Base-by-base conservation (phyloP, 2,113 vertebrate genomes). In the Engraulis encrasicolus region DNA sequence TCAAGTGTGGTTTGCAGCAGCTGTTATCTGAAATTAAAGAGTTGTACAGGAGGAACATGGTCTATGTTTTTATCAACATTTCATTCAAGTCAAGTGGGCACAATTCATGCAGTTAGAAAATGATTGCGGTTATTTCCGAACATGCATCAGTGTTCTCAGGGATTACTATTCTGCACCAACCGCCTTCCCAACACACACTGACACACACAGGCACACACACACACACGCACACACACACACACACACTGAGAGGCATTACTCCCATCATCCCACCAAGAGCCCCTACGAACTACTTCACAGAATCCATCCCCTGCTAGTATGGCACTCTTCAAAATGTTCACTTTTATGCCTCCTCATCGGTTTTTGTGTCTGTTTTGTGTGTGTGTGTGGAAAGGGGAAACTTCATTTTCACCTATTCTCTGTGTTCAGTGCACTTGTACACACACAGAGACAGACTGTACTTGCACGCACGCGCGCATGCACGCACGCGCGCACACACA, bases 11-110 rank as follows among this genome's bases (percentile, higher is more conserved):
- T n/a, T n/a, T 45, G 58, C 34, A 15, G 15, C 17, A n/a, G 37
- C 54, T 48, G 38, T 50, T 80, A 80, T 80, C 45, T 80, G 48
- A 80, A 80, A 80, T 50, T 27, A 80, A n/a, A 80, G 23, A 50
- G 31, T 74, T 74, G 66, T 74, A 74, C 11, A 27, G 66, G n/a
- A n/a, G n/a, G 23, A 74, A 74, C 66, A 74, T 27, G 27, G 66
- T 17, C 66, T 74, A 34, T 74, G 66, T 74, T 74, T 66, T 74
- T 34, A 74, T 74, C 66, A 34, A 74, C 66, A 74, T 34, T 74
- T 12, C 66, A 74, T 31, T 74, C 66, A 34, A 74, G 58, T 74
- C 66, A 27, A 74, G 66, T 31, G 27, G n/a, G 15, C 27, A 3
- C 66, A 36, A 34, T 74, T 74, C 31, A 74, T 66, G 58, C 15